Conservation (phyloP, 2,797 vertebrate species). For the Gallirallus australis region DNA sequence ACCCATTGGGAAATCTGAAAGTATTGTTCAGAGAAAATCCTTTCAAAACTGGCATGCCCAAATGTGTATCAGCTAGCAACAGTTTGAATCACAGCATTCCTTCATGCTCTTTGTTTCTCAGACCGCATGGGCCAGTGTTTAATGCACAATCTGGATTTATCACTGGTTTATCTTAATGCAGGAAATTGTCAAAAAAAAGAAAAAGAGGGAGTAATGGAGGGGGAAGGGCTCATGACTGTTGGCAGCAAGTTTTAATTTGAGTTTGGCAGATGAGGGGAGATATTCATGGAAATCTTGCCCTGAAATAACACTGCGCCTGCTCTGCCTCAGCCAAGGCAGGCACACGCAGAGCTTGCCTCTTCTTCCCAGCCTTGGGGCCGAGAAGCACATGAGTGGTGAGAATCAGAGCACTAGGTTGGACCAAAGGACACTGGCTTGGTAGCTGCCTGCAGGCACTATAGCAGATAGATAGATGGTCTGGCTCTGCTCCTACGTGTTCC, state of each 20-base stretch:
- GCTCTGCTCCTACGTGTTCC: neutral
- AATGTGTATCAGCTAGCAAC: neutral
- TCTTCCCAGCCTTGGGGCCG: neutral
- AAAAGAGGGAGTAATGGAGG: neutral
- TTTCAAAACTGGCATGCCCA: neutral
- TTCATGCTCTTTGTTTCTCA: neutral
- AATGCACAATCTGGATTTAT: neutral
- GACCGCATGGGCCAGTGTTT: neutral
- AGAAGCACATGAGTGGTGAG: neutral
- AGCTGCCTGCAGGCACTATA: neutral
- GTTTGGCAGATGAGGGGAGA: neutral
- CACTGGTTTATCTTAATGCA: slow-evolving; percentile 13
- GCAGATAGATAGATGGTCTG: accelerated
- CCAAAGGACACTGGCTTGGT: neutral
- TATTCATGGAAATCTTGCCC: slow-evolving; percentile 19
- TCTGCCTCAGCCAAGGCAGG: neutral
- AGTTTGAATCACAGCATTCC: neutral
- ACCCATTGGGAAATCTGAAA: neutral
- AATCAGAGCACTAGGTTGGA: neutral
- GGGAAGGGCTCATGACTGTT: neutral
- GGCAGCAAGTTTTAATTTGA: slow-evolving; percentile 21
- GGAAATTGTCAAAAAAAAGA: neutral
- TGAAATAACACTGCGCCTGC: neutral
- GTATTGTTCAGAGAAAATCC: neutral
- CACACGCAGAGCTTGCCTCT: neutral